phyloP scores from a whole-genome alignment of 2,113 vertebrate genomes.

The Hoplias malabaricus region DNA sequence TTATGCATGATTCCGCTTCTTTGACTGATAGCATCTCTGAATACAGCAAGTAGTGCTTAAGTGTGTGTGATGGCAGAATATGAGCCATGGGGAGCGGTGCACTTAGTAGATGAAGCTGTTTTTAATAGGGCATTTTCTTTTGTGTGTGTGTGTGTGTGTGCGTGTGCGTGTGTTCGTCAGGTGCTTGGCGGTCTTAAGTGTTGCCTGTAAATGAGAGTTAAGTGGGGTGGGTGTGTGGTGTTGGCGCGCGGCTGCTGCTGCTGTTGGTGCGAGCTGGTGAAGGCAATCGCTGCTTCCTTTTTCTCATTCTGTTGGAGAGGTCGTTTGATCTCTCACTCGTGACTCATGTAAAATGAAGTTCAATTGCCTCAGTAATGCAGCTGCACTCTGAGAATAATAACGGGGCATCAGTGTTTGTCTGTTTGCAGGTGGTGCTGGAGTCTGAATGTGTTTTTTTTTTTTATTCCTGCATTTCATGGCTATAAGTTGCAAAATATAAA shows the following conservation, averaged over 20 bases:
- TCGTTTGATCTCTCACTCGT: slow-evolving; percentile 18
- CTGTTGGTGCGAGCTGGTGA: slow-evolving; percentile 2
- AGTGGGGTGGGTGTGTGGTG: slow-evolving; percentile 14
- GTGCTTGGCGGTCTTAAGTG: slow-evolving; percentile 24
- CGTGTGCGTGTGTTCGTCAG: not conserved
- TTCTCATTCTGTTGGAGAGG: not conserved
- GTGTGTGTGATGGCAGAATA: slow-evolving; percentile 17
- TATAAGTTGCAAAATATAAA: not conserved
- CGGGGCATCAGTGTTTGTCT: slow-evolving; percentile 2
- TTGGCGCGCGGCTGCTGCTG: slow-evolving; percentile 30
- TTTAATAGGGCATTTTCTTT: slow-evolving; percentile 17
- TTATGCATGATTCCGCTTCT: slow-evolving; percentile 34
- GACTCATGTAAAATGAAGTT: slow-evolving; percentile 22
- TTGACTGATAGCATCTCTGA: slow-evolving; percentile 41
- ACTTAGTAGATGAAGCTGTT: slow-evolving; percentile 10
- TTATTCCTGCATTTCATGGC: not conserved
- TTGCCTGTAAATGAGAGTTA: slow-evolving; percentile 37
- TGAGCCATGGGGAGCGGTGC: not conserved
- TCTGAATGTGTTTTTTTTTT: not conserved
- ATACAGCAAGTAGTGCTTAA: not conserved
- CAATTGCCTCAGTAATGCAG: slow-evolving; percentile 19
- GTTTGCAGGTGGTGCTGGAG: slow-evolving; percentile 30
- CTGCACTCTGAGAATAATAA: slow-evolving; percentile 21
- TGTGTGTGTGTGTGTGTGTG: slow-evolving; percentile 18
- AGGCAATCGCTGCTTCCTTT: slow-evolving; percentile 24